Conservation (phyloP, 1,140 invertebrate genomes). For the Eriocheir sinensis region DNA sequence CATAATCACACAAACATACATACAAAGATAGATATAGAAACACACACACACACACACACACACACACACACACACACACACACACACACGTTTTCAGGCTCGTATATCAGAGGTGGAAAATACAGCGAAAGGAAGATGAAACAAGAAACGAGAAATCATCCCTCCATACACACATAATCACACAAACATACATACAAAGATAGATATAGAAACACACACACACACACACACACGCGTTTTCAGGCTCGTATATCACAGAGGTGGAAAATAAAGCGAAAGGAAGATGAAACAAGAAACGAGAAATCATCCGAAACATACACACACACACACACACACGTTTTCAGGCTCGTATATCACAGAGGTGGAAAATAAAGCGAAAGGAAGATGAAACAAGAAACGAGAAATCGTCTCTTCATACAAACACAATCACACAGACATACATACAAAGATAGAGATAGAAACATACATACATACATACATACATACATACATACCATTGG, state of each 20-base stretch:
- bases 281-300: too few species aligned
- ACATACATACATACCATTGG: slow-evolving; percentile 70
- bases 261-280: not conserved
- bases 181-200: not conserved
- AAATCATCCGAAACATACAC: not conserved
- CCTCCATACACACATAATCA: not conserved
- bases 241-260: not conserved
- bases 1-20: not conserved
- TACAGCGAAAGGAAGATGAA: too few species aligned
- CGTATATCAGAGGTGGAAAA: not conserved
- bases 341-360: not conserved
- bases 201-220: not conserved
- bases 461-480: not conserved
- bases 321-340: not conserved
- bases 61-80: slow-evolving; percentile 25
- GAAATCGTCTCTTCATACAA: too few species aligned
- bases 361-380: not conserved
- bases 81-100: not conserved
- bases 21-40: not conserved
- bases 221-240: not conserved
- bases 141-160: too few species aligned
- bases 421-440: not conserved
- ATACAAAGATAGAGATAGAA: not conserved
- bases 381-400: too few species aligned
- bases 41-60: not conserved